Evolutionary conservation across 2,113 vertebrate genomes (phyloP), one percentile per base, ranked within the genome.

Genomic region (Pavo muticus): DNA sequence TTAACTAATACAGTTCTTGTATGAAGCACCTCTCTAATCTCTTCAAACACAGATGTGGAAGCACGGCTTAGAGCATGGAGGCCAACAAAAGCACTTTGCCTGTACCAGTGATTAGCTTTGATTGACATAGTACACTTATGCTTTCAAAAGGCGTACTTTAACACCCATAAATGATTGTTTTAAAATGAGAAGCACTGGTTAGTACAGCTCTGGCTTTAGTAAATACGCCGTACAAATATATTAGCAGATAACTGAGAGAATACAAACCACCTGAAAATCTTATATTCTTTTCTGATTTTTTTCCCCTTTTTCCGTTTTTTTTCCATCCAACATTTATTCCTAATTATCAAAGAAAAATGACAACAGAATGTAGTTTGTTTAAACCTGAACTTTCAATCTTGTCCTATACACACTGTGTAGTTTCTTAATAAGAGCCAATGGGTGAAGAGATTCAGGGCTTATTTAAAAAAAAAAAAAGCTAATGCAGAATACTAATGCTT

Each of bases 11-110:
- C 97, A 98, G 97, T 98, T 97, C 98, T 98, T 97, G 97, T 98
- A 97, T 97, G 97, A 97, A 97, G 97, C 97, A 98, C 97, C 97
- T 97, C 97, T 98, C 97, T 98, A 98, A 98, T 98, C 98, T 98
- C 97, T 97, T 98, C 97, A 98, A 98, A 98, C 97, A 98, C 97
- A 98, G 98, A 98, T 98, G 98, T 97, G 97, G 97, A 98, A 97
- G 97, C 57, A 10, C 92, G 9, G 97, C 97, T 98, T 97, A 98
- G 97, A 97, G 97, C 97, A 97, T 97, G 97, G 96, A 97, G 97
- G 97, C 97, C 97, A 98, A 97, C 97, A 97, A 98, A 98, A 98
- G 97, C 97, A 97, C 97, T 98, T 97, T 96, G 97, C 97, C 97
- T 98, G 97, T 98, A 97, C 96, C 97, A 97, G 97, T 98, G 98